Evolutionary conservation across 2,113 vertebrate species (phyloP).

Genomic region (Perccottus glenii): DNA sequence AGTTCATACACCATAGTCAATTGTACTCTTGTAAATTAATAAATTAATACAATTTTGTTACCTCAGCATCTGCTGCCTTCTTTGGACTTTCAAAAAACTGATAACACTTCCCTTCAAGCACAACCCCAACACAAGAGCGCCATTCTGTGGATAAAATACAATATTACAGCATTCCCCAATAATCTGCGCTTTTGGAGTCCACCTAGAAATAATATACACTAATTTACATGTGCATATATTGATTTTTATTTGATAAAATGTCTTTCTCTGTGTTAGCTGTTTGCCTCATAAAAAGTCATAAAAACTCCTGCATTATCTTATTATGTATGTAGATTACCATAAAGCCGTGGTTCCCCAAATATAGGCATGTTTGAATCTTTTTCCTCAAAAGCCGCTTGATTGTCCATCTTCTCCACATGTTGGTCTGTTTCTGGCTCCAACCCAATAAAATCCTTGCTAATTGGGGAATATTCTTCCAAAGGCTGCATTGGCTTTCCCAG

Average conservation of each 20-base stretch:
- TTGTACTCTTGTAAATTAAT: too few species aligned
- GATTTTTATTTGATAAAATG: not conserved
- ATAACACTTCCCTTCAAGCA: slow-evolving; percentile 48
- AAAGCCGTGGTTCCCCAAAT: not conserved
- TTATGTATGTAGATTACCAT: too few species aligned
- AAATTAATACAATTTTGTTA: slow-evolving; percentile 3
- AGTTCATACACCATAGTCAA: not conserved
- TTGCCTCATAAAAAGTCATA: too few species aligned
- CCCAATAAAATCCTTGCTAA: slow-evolving; percentile 11
- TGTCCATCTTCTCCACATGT: not conserved
- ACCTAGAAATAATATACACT: not conserved
- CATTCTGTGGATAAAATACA: slow-evolving; percentile 27
- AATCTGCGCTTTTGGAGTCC: not conserved
- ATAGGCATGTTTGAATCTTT: too few species aligned
- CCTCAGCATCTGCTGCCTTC: slow-evolving; percentile 54
- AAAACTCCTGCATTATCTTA: too few species aligned
- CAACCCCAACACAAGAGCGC: slow-evolving; percentile 41
- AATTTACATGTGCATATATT: not conserved
- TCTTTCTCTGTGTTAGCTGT: too few species aligned
- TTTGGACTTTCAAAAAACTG: slow-evolving; percentile 51
- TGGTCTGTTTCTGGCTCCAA: slow-evolving; percentile 1
- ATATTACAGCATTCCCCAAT: slow-evolving; percentile 20
- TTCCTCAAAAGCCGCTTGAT: too few species aligned
- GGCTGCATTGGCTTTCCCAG: slow-evolving; percentile 1
- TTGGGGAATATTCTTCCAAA: slow-evolving; percentile 5